Conservation (phyloP, 1,140 invertebrate species). For the Saxidomus purpurata region DNA sequence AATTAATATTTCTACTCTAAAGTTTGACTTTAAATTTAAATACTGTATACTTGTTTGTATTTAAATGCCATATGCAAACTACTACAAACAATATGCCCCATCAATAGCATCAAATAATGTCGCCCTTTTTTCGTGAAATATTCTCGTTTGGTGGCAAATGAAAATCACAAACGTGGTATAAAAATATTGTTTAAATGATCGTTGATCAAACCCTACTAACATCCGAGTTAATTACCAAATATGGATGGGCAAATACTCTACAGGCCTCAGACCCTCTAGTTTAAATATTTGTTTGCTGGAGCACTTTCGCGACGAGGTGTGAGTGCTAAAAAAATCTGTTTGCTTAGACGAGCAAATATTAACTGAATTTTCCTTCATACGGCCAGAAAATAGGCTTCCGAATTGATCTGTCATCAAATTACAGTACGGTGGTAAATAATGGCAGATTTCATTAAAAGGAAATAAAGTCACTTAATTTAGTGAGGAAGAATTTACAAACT, state of each 20-base stretch:
- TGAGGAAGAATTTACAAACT: too few species aligned
- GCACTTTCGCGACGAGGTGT: slow-evolving; percentile 34
- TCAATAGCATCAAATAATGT: too few species aligned
- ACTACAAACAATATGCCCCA: too few species aligned
- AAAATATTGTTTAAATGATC: slow-evolving; percentile 28
- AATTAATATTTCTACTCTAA: too few species aligned
- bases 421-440: neutral
- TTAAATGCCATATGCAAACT: too few species aligned
- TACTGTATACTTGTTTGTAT: too few species aligned
- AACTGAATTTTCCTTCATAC: slow-evolving; percentile 24
- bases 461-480: too few species aligned
- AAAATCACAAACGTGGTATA: neutral
- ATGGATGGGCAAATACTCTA: slow-evolving; percentile 36
- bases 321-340: slow-evolving; percentile 30
- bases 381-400: slow-evolving; percentile 31
- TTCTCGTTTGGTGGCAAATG: slow-evolving; percentile 19
- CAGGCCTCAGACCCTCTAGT: slow-evolving; percentile 1
- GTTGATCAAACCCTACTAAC: neutral
- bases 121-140: too few species aligned
- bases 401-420: slow-evolving; percentile 16
- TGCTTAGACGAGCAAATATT: slow-evolving; percentile 41
- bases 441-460: neutral
- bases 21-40: too few species aligned
- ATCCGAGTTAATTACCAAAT: slow-evolving; percentile 37
- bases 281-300: slow-evolving; percentile 19